A percentile compares a stretch with the other conserved stretches of the same genome.
Conservation (phyloP, 2,797 vertebrate species). For the Gallinago stenura region DNA sequence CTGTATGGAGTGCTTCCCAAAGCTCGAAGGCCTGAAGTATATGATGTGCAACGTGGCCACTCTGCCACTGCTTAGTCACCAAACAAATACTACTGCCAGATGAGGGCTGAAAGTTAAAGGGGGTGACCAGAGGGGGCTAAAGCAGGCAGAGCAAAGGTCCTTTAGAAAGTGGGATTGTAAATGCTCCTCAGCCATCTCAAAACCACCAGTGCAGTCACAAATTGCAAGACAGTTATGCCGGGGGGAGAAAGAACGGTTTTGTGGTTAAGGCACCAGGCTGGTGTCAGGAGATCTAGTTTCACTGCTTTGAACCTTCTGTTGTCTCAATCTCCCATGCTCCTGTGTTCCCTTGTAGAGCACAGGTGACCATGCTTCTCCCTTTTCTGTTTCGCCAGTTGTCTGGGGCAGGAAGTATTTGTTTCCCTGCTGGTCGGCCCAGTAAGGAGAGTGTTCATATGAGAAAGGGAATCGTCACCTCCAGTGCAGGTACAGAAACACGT, state of each 20-base stretch:
- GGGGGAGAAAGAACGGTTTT: not conserved
- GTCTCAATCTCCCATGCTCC: not conserved
- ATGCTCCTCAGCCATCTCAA: not conserved
- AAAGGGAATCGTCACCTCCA: not conserved
- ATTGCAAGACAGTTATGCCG: not conserved
- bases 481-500: not conserved
- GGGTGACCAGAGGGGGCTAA: not conserved
- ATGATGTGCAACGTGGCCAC: too few relatives aligned
- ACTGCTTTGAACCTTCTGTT: not conserved
- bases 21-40: not conserved
- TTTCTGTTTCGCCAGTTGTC: not conserved
- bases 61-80: not conserved
- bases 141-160: not conserved
- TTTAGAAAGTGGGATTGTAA: not conserved
- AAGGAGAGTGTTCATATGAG: accelerated
- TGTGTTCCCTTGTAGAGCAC: not conserved
- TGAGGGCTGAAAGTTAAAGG: not conserved
- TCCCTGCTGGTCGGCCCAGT: not conserved
- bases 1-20: not conserved
- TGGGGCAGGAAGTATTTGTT: not conserved
- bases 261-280: not conserved
- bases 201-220: not conserved
- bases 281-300: not conserved
- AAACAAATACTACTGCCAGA: not conserved
- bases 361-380: not conserved